Evolutionary conservation across 2,113 vertebrate species (phyloP), one percentile per base, ranked within the genome.

Genomic region (Genyomyrus donnyi): DNA sequence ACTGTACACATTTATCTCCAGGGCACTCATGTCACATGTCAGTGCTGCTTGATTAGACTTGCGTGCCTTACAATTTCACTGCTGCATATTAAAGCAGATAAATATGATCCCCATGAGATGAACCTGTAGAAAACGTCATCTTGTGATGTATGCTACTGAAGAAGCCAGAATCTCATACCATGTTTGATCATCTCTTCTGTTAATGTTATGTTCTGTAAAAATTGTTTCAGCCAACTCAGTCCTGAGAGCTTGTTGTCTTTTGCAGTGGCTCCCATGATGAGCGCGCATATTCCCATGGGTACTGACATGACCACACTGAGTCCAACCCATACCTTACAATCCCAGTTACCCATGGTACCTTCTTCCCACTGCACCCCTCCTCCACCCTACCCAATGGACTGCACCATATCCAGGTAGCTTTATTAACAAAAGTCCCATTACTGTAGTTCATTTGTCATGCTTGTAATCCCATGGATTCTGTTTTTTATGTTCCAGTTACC

Each of bases 311-410:
- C 98, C 92, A 97, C 97, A 93, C 96, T 99, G 92, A 99, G 98
- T 94, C 98, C 98, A 90, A 97, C 98, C 56, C 98, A 99, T 92
- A 95, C 96, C 89, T 95, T 99, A 95, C 97, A 98, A 95, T 95
- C 96, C 90, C 96, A 98, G 95, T 96, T 99, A 91, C 97, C 98
- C 94, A 97, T 99, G 98, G 96, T 98, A 91, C 97, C 98, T 90
- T 97, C 98, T 31, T 99, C 98, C 92, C 98, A 99, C 96, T 99
- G 98, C 95, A 99, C 98, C 0, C 98, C 98, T 87, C 98, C 98
- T 93, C 98, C 98, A 93, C 98, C 98, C 70, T 99, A 99, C 95
- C 98, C 98, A 90, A 98, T 98, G 95, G 98, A 99, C 96, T 98
- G 97, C 97, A 99, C 98, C 96, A 99, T 99, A 92, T 97, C 98